Percentiles rank a stretch among this genome's conserved stretches.
These are phyloP conservation scores for Hydrocynus forskahlii DNA, from an alignment of 2,797 vertebrate species.

Conservation along the genomic window DNA sequence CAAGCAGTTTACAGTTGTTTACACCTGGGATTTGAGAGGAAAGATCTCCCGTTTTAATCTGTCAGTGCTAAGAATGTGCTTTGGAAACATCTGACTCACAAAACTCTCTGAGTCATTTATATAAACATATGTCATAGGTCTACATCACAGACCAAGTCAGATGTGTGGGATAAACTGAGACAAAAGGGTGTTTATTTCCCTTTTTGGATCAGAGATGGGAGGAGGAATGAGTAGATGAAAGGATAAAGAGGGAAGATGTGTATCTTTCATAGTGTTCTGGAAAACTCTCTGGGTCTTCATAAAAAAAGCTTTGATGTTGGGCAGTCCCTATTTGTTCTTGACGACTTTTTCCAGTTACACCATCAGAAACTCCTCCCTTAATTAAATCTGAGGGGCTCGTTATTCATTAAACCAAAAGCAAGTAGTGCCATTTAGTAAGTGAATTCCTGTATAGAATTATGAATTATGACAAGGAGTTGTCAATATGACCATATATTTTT, in stretches of 20 bases:
- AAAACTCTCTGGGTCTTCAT: conserved; percentile 1
- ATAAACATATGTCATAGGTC: background rate
- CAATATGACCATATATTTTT: background rate
- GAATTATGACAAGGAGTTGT: background rate
- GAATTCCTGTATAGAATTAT: background rate
- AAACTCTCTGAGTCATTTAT: background rate
- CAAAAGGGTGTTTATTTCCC: background rate
- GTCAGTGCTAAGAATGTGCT: background rate
- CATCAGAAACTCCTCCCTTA: conserved; percentile 13
- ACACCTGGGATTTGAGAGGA: background rate
- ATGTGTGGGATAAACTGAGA: background rate
- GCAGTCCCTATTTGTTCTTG: conserved; percentile 23
- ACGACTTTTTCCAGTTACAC: background rate
- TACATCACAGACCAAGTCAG: background rate
- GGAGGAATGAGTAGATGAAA: conserved; percentile 12
- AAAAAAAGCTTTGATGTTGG: conserved; percentile 42
- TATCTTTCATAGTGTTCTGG: conserved; percentile 12
- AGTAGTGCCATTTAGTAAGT: conserved; percentile 22
- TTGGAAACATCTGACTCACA: conserved; percentile 4
- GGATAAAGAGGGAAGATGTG: background rate
- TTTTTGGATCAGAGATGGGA: background rate
- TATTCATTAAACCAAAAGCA: conserved; percentile 19
- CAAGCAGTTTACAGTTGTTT: conserved; percentile 25
- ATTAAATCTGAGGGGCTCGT: background rate
- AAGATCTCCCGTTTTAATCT: background rate